These are phyloP conservation scores for Dipodomys merriami DNA, from an alignment of 2,113 vertebrate species.

Conservation along the genomic window DNA sequence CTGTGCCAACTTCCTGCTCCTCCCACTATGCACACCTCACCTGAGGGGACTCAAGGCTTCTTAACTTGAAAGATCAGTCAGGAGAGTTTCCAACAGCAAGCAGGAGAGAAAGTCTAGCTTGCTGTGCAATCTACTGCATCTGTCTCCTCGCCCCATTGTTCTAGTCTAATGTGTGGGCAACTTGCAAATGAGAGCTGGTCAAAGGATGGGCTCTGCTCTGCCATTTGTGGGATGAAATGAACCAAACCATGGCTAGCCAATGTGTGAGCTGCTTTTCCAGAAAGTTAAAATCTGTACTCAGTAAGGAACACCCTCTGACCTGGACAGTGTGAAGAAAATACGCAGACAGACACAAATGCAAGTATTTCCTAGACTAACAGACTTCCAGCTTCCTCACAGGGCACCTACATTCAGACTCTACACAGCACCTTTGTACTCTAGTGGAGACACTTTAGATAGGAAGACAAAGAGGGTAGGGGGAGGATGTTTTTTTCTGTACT, in stretches of 20 bases:
- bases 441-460: background rate
- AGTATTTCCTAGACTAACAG: background rate
- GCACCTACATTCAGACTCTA: background rate
- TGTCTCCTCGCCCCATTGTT: too few species aligned
- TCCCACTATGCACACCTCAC: background rate
- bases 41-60: background rate
- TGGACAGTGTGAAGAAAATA: background rate
- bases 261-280: background rate
- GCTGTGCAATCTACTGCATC: background rate
- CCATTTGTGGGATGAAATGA: background rate
- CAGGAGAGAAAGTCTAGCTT: background rate
- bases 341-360: background rate
- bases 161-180: background rate
- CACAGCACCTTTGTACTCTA: background rate
- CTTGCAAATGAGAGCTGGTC: background rate
- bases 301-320: background rate
- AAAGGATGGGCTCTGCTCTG: background rate
- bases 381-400: too few species aligned
- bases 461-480: background rate
- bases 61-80: background rate
- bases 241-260: background rate
- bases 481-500: too few species aligned
- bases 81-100: background rate
- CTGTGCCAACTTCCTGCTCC: background rate
- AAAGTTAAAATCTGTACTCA: background rate